Conservation (phyloP, 1,140 invertebrate species). For the Drosophila rhopaloa region DNA sequence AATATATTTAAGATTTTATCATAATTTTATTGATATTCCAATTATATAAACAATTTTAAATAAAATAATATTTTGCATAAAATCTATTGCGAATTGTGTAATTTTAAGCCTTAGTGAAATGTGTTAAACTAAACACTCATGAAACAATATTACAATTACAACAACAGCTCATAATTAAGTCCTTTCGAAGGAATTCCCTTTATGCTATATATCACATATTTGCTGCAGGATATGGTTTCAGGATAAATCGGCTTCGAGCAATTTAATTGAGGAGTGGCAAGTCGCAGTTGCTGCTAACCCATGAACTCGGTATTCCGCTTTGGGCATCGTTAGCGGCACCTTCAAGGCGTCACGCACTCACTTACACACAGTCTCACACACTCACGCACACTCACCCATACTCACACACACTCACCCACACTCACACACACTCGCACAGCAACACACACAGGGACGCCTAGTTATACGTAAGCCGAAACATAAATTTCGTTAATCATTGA, state of each 20-base stretch:
- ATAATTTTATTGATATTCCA: too few species aligned
- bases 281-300: conserved; percentile 30
- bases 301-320: conserved; percentile 25
- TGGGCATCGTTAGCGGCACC: conserved; percentile 59
- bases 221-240: conserved; percentile 6
- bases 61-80: background rate
- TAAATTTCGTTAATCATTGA: conserved; percentile 83
- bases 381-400: background rate
- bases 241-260: conserved; percentile 1
- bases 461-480: conserved; percentile 73
- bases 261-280: conserved; percentile 25
- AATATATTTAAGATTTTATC: too few species aligned
- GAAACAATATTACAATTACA: too few species aligned
- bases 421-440: background rate
- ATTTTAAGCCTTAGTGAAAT: too few species aligned
- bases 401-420: conserved; percentile 3
- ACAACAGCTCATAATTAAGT: background rate
- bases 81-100: too few species aligned
- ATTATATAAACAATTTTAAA: too few species aligned
- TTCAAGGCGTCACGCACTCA: conserved; percentile 70
- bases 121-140: too few species aligned
- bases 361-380: conserved; percentile 6
- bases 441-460: conserved; percentile 26
- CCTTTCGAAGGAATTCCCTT: background rate
- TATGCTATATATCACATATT: background rate